Conservation (phyloP, 2,888 invertebrate genomes). For the Cryptocheilus praepositus region DNA sequence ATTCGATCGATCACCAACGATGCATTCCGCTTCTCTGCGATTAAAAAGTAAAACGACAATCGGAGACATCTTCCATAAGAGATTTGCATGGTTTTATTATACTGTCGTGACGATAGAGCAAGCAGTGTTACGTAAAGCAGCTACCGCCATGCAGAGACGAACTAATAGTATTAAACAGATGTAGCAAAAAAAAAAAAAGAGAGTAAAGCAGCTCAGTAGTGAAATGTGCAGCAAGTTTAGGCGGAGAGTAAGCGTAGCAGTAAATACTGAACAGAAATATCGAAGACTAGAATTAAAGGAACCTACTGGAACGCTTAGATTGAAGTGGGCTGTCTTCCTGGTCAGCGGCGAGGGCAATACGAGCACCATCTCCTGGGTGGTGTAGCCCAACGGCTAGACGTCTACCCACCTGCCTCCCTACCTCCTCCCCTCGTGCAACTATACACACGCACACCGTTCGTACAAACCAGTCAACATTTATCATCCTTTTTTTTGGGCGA, state of each 20-base stretch:
- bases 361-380: conserved; percentile 77
- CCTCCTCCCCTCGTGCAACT: conserved; percentile 74
- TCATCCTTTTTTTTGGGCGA: background rate
- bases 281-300: conserved; percentile 65
- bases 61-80: no score
- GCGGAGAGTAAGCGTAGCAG: conserved; percentile 42
- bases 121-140: no score
- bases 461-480: conserved; percentile 19
- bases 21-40: no score
- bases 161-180: conserved; percentile 22
- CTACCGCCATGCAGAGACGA: no score
- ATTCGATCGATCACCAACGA: no score
- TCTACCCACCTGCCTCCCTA: conserved; percentile 76
- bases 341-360: conserved; percentile 78
- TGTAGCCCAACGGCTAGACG: conserved; percentile 77
- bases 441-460: conserved; percentile 63
- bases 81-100: no score
- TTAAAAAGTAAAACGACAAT: no score
- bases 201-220: conserved; percentile 33
- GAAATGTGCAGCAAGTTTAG: conserved; percentile 13
- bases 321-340: conserved; percentile 91
- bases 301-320: conserved; percentile 90
- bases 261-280: conserved; percentile 28
- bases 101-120: no score
- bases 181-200: conserved; percentile 30